Percentiles rank a stretch among this genome's conserved stretches.
phyloP scores from a whole-genome alignment of 2,888 invertebrate genomes.

The Chymomyza procnemis region DNA sequence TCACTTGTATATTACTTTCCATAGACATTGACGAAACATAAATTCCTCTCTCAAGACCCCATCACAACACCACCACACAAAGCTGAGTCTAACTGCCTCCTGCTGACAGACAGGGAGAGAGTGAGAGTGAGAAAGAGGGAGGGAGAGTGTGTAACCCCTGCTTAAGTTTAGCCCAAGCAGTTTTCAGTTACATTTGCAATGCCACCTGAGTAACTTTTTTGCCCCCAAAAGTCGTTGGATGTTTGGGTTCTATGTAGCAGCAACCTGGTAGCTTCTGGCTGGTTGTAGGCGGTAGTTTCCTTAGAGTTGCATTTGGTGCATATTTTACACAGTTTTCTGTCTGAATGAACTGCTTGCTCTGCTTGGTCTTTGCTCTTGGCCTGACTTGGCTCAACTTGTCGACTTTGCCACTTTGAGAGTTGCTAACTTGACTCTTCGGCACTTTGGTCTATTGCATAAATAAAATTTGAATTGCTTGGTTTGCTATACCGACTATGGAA shows the following conservation, averaged over 20 bases:
- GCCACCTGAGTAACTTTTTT: background rate
- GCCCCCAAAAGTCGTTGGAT: slow-evolving; percentile 14
- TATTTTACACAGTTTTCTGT: slow-evolving; percentile 39
- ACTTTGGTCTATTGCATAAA: slow-evolving; percentile 21
- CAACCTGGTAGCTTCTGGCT: slow-evolving; percentile 11
- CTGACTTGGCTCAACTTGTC: slow-evolving; percentile 6
- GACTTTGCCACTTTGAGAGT: background rate
- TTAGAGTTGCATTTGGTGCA: slow-evolving; percentile 25
- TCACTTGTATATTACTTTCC: slow-evolving; percentile 42
- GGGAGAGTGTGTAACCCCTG: too few species aligned
- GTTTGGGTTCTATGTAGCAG: background rate
- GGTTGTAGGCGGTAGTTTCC: slow-evolving; percentile 12
- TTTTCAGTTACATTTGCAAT: background rate
- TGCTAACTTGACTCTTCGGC: slow-evolving; percentile 22
- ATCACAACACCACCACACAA: too few species aligned
- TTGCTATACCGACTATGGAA: too few species aligned
- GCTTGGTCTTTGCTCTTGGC: background rate
- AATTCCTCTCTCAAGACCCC: background rate
- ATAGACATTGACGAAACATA: slow-evolving; percentile 22
- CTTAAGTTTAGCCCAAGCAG: background rate
- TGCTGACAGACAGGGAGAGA: too few species aligned
- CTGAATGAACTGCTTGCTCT: slow-evolving; percentile 23
- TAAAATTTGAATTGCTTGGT: background rate
- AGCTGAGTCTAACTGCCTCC: too few species aligned
- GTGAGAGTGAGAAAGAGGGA: too few species aligned